phyloP scores from a whole-genome alignment of 2,113 vertebrate species.

The Macrotus californicus region DNA sequence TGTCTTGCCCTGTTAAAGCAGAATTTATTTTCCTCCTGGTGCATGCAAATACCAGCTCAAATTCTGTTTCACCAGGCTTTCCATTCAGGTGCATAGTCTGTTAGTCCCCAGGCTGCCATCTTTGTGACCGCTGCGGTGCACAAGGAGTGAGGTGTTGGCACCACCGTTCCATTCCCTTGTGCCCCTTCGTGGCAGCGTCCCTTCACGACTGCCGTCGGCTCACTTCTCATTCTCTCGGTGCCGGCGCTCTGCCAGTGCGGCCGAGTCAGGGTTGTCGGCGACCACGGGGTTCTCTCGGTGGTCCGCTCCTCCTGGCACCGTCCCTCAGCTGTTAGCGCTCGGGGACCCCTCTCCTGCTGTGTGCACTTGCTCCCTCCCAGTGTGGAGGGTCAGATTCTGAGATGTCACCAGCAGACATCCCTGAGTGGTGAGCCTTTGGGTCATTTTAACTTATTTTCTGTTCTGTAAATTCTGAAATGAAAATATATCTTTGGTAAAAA shows the following conservation, averaged over 20 bases:
- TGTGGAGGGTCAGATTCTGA: not conserved
- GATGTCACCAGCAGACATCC: not conserved
- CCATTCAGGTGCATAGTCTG: not conserved
- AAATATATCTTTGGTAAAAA: conserved; percentile 6
- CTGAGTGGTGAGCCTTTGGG: not conserved
- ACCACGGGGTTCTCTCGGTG: not conserved
- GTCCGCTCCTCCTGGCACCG: not conserved
- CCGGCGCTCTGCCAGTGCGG: not conserved
- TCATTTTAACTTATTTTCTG: not conserved
- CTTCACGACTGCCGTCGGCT: not conserved
- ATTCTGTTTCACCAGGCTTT: not conserved
- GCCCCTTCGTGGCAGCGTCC: not conserved
- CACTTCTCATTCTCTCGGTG: not conserved
- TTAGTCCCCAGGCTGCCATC: not conserved
- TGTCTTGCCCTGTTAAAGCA: not conserved
- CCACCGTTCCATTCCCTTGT: not conserved
- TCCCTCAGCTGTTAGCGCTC: not conserved
- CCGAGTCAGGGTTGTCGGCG: not conserved
- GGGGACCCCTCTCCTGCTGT: not conserved
- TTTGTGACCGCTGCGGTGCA: not conserved
- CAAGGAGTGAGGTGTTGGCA: not conserved
- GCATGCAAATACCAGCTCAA: not conserved
- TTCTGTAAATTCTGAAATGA: conserved; percentile 24
- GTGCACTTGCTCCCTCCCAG: not conserved
- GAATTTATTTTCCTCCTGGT: not conserved